Base-by-base conservation (phyloP, 2,888 invertebrate species). In the Caenorhabditis sp. region DNA sequence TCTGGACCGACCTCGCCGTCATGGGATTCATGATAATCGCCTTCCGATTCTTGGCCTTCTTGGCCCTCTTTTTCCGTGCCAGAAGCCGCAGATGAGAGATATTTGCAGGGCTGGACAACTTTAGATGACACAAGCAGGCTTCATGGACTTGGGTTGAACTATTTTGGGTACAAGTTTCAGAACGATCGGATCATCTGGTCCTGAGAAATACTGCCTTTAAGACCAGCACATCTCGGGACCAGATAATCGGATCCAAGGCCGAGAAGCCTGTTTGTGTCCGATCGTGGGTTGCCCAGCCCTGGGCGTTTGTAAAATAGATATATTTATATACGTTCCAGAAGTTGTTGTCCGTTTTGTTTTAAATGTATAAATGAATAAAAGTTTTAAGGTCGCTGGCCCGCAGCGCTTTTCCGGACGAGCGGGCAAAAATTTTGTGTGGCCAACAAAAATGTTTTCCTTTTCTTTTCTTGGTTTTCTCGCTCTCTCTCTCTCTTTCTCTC, bases 31-130 rank as follows among this genome's bases (percentile, higher is more conserved):
- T 88, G 81, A 80, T 84, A 17, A 35, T 88, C 15, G 71, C 70
- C 7, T 71, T 88, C 45, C 74, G 87, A 53, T 59, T 83, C 15
- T 37, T 86, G 13, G 88, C 85, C 8, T 87, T 83, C 52, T 11
- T 83, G 15, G 85, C 86, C 30, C 76, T 87, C 2, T 80, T 56
- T 26, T 56, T 83, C 13, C 71, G 85, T 13, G 80, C 79, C n/a
- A 71, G 75, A 26, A 27, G 66, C 2, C 75, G 83, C 45, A 80
- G 75, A 63, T 86, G 71, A 79, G n/a, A n/a, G n/a, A n/a, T n/a
- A n/a, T n/a, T n/a, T n/a, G n/a, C n/a, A n/a, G n/a, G n/a, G n/a
- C n/a, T n/a, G n/a, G n/a, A n/a, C n/a, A n/a, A n/a, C n/a, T n/a
- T n/a, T n/a, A n/a, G n/a, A n/a, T n/a, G n/a, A n/a, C n/a, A n/a